A percentile compares a stretch with the other conserved stretches of the same genome.
phyloP scores from a whole-genome alignment of 2,888 invertebrate genomes.

The Pristionchus arcanus region DNA sequence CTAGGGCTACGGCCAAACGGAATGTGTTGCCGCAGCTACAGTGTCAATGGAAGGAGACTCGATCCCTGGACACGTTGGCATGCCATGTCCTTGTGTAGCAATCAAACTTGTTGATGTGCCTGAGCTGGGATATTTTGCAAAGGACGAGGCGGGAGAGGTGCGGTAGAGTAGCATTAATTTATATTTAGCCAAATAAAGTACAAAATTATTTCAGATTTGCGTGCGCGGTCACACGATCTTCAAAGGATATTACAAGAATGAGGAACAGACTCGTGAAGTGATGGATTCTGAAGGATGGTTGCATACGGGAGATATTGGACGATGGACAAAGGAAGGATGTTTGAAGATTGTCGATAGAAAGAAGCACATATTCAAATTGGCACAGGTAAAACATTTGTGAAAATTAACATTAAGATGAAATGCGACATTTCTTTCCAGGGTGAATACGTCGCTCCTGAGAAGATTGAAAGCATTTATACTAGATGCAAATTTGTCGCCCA shows the following conservation, averaged over 20 bases:
- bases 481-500: constrained; percentile 95
- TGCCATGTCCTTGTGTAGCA: constrained; percentile 94
- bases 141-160: constrained; percentile 76
- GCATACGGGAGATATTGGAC: constrained; percentile 97
- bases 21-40: constrained; percentile 85
- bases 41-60: constrained; percentile 80
- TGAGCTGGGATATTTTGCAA: constrained; percentile 88
- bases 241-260: constrained; percentile 87
- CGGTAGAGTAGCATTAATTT: too few species aligned
- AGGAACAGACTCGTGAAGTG: constrained; percentile 92
- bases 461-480: constrained; percentile 96
- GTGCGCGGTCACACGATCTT: constrained; percentile 71
- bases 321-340: constrained; percentile 93
- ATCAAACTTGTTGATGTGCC: constrained; percentile 97
- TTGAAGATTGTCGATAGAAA: constrained; percentile 96
- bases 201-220: constrained; percentile 66
- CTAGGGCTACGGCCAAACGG: constrained; percentile 79
- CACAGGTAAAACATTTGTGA: constrained; percentile 83
- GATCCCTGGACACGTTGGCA: constrained; percentile 88
- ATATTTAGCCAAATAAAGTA: too few species aligned
- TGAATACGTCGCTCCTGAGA: constrained; percentile 98
- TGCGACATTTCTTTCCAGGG: constrained; percentile 84
- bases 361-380: constrained; percentile 98
- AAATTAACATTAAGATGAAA: too few species aligned
- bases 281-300: constrained; percentile 93